Evolutionary conservation across 2,797 vertebrate species (phyloP).

Genomic region (Cyprinodon diabolis): DNA sequence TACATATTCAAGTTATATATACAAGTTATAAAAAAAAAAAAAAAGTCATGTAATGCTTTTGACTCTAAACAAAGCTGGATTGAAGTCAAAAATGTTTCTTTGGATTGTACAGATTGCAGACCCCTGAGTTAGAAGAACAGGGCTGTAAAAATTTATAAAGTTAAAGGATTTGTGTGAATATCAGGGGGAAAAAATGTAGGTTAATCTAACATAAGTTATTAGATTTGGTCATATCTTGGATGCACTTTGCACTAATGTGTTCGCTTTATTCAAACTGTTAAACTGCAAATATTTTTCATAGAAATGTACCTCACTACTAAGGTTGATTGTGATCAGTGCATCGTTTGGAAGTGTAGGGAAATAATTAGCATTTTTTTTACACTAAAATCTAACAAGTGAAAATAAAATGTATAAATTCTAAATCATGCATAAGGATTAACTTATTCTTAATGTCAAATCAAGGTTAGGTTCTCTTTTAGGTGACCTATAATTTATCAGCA

Average conservation of each 20-base stretch:
- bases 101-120: no score
- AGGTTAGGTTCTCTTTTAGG: neutral
- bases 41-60: no score
- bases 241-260: no score
- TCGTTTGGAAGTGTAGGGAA: neutral
- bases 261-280: neutral
- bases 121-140: neutral
- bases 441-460: neutral
- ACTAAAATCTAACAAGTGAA: neutral
- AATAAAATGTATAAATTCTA: accelerated
- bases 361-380: no score
- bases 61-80: no score
- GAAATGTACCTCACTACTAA: neutral
- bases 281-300: neutral
- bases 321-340: neutral
- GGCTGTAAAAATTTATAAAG: neutral
- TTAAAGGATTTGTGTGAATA: neutral
- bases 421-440: neutral
- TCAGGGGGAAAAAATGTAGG: neutral
- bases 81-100: no score
- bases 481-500: neutral
- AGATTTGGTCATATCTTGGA: neutral
- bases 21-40: no score
- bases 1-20: no score
- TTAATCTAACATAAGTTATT: neutral